phyloP scores from a whole-genome alignment of 1,140 invertebrate species.

The Solen grandis region DNA sequence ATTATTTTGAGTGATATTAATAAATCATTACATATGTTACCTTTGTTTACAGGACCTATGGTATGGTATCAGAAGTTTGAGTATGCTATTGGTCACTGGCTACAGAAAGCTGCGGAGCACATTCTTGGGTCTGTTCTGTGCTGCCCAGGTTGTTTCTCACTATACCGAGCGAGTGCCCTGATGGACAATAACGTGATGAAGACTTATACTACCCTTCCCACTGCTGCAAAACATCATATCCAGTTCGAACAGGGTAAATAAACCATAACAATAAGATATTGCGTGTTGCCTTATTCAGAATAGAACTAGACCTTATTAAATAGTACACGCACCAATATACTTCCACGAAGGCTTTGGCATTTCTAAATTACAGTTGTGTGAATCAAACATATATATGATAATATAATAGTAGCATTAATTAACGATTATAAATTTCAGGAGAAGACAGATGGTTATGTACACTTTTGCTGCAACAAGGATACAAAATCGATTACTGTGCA shows the following conservation, averaged over 20 bases:
- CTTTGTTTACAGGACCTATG: conserved; percentile 98
- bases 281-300: too few relatives aligned
- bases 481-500: conserved; percentile 85
- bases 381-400: too few relatives aligned
- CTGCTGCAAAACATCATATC: conserved; percentile 73
- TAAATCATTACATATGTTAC: too few relatives aligned
- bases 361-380: too few relatives aligned
- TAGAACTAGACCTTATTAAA: too few relatives aligned
- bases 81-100: conserved; percentile 99
- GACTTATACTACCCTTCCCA: conserved; percentile 73
- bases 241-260: conserved; percentile 79
- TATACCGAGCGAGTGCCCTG: conserved; percentile 74
- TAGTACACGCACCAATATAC: too few relatives aligned
- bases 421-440: too few relatives aligned
- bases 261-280: too few relatives aligned
- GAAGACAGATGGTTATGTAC: conserved; percentile 87
- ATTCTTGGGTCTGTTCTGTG: conserved; percentile 84
- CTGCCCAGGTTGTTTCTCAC: conserved; percentile 77
- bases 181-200: conserved; percentile 79
- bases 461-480: conserved; percentile 84
- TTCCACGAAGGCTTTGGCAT: too few relatives aligned
- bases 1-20: too few relatives aligned
- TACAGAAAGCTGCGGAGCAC: conserved; percentile 99
- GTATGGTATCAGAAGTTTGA: conserved; percentile 99
- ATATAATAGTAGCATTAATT: too few relatives aligned